phyloP scores from a whole-genome alignment of 2,113 vertebrate species.

The Platanista minor region DNA sequence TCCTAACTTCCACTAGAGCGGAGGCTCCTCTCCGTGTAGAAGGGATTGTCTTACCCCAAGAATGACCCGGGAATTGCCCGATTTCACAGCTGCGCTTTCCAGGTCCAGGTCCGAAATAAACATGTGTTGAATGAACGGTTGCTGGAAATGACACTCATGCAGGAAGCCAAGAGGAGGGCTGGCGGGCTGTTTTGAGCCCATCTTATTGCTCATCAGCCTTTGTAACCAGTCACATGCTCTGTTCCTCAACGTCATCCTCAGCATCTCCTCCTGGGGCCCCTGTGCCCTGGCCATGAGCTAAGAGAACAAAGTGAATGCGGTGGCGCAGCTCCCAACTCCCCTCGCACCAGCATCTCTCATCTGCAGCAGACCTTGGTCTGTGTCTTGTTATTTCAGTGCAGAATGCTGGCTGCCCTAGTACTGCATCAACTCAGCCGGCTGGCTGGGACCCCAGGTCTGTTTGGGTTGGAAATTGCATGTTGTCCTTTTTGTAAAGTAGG shows the following conservation, averaged over 20 bases:
- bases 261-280: not conserved
- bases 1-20: not conserved
- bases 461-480: not conserved
- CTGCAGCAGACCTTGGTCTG: not conserved
- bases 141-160: not conserved
- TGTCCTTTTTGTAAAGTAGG: not conserved
- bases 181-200: not conserved
- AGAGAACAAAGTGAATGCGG: not conserved
- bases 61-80: not conserved
- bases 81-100: not conserved
- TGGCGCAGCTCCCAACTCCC: too few relatives aligned
- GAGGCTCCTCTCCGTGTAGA: not conserved
- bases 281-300: not conserved
- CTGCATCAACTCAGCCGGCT: not conserved
- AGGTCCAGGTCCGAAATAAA: rapidly evolving
- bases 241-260: not conserved
- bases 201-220: not conserved
- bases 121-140: rapidly evolving
- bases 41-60: not conserved
- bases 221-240: not conserved
- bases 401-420: too few relatives aligned
- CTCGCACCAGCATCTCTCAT: not conserved
- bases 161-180: rapidly evolving
- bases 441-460: not conserved
- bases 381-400: not conserved